phyloP scores from a whole-genome alignment of 2,113 vertebrate species.

The Thunnus maccoyii region DNA sequence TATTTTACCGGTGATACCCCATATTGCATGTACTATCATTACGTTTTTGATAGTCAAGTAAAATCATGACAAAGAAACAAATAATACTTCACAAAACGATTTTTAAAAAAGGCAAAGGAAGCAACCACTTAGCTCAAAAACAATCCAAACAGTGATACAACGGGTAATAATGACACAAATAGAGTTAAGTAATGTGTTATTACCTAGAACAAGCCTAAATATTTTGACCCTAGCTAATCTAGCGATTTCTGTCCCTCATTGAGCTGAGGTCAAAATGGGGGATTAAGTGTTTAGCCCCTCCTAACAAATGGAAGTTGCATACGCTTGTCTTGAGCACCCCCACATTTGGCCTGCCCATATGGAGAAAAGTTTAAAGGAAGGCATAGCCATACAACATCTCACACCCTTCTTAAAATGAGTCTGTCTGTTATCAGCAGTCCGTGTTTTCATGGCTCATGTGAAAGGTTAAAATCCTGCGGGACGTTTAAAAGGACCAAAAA shows the following conservation, averaged over 20 bases:
- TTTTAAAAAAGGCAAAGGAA: constrained; percentile 17
- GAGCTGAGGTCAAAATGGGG: constrained; percentile 82
- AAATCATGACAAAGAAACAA: not conserved
- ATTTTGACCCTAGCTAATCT: constrained; percentile 39
- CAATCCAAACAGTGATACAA: not conserved
- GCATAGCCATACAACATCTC: constrained; percentile 28
- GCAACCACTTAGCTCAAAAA: not conserved
- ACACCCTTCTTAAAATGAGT: not conserved
- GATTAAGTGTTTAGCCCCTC: constrained; percentile 74
- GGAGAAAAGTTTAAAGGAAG: constrained; percentile 52
- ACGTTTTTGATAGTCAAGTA: not conserved
- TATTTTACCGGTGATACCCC: not conserved
- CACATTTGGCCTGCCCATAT: constrained; percentile 60
- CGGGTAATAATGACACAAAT: not conserved
- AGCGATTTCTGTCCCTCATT: constrained; percentile 44
- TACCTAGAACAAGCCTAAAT: constrained; percentile 2
- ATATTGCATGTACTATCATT: not conserved
- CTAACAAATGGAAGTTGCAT: constrained; percentile 80
- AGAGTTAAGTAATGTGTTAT: not conserved
- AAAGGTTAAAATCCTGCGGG: constrained; percentile 23
- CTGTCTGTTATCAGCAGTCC: not conserved
- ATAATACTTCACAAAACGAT: not conserved
- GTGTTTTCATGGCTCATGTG: constrained; percentile 15
- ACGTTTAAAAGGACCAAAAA: constrained; percentile 45
- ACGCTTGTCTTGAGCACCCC: constrained; percentile 68